Base-by-base conservation (phyloP, 2,113 vertebrate species). In the Bos indicus region DNA sequence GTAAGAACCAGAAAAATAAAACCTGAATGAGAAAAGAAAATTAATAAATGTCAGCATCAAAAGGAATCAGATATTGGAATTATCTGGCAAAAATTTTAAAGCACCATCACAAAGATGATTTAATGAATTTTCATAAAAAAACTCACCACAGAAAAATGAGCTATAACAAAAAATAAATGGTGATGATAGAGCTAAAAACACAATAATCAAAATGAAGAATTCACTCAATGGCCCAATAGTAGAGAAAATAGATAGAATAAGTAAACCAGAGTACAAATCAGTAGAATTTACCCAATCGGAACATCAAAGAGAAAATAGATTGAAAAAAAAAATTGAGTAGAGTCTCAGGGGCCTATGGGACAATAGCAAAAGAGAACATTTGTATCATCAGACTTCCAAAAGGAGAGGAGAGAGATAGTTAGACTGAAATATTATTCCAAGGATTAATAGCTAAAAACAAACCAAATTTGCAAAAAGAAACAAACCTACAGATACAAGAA, bases 21-120 rank as follows among this genome's bases (percentile, higher is more conserved):
- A 83, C 46, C 74, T 71, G 12, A 88, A 88, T 51, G 54, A 74
- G 33, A 60, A 90, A 89, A 83, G 56, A 57, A 26, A 88, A 40
- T 87, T 67, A 87, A 46, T 83, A 9, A 12, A 60, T 74, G 16
- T 88, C 74, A 82, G 51, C 10, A 88, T 88, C n/a, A 82, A 60
- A 81, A 71, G 25, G 60, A 71, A 74, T 88, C 19, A 88, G 12
- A 25, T 88, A 21, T 81, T 92, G 26, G 28, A 89, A 96, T 83
- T 92, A 88, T 52, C 43, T 96, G 77, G 59, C 46, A 96, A 43
- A 40, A 83, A 52, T 89, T 93, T 84, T 9, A 62, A 95, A 96
- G 54, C 12, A 77, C n/a, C 9, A 33, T 60, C 2, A 21, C 81
- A 83, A 77, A 88, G 92, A 62, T 84, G 28, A 88, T 43, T 89